Conservation (phyloP, 2,888 invertebrate genomes). For the Ceramica pisi region DNA sequence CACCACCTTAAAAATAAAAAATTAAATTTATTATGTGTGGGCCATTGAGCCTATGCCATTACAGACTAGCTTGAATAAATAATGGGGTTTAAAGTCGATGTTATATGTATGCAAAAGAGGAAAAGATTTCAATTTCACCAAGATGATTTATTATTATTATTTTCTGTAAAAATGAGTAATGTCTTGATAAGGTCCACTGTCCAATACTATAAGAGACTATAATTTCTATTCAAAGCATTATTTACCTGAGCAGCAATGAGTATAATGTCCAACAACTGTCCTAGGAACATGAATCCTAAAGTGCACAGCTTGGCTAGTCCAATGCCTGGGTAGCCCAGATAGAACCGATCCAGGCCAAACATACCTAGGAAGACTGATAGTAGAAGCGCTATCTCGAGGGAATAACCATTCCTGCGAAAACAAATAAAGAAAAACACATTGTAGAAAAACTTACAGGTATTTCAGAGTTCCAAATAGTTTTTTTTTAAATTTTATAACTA, state of each 20-base stretch:
- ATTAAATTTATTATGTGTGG: not conserved
- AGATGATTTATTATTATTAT: too few relatives aligned
- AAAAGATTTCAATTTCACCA: too few relatives aligned
- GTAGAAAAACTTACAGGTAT: not conserved
- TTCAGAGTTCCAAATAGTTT: too few relatives aligned
- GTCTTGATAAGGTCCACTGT: not conserved
- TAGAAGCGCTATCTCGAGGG: constrained; percentile 97
- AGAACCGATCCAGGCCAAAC: constrained; percentile 99
- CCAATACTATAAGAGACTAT: not conserved
- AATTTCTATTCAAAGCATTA: not conserved
- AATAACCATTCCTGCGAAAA: constrained; percentile 96
- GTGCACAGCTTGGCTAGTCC: constrained; percentile 98
- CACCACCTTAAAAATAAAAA: constrained; percentile 91
- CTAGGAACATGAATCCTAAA: constrained; percentile 98
- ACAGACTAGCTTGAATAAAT: not conserved
- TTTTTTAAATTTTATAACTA: too few relatives aligned
- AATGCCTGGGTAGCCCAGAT: constrained; percentile 99
- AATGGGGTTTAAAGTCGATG: not conserved
- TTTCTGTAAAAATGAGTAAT: too few relatives aligned
- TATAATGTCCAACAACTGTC: constrained; percentile 98
- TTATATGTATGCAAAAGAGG: too few relatives aligned
- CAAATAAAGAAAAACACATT: constrained; percentile 8
- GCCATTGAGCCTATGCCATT: not conserved
- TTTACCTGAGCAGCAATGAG: constrained; percentile 96
- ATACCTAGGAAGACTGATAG: constrained; percentile 99